Conservation (phyloP, 2,888 invertebrate species). For the Venusia cambrica region DNA sequence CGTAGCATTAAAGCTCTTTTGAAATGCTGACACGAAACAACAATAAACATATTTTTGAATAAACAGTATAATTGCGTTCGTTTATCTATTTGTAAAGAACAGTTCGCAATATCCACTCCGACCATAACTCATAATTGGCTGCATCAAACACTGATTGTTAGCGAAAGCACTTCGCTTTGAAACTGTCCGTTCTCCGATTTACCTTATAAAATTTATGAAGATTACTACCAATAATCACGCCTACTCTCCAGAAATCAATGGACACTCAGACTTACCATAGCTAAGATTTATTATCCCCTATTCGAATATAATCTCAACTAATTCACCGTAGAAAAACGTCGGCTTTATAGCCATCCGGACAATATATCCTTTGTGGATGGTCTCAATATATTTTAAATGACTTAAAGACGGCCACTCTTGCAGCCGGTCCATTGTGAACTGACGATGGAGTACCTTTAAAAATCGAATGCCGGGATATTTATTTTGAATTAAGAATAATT, state of each 20-base stretch:
- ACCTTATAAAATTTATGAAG: conserved; percentile 70
- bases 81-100: conserved; percentile 16
- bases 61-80: conserved; percentile 16
- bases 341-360: conserved; percentile 66
- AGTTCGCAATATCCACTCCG: conserved; percentile 6
- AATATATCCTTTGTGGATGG: conserved; percentile 65
- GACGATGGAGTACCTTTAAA: conserved; percentile 56
- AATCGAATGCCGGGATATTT: conserved; percentile 19
- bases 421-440: conserved; percentile 66
- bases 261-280: conserved; percentile 47
- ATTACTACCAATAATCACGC: conserved; percentile 67
- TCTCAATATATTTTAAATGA: conserved; percentile 79
- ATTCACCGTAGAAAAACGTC: conserved; percentile 75
- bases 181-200: conserved; percentile 45
- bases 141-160: conserved; percentile 44
- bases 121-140: conserved; percentile 22
- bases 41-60: conserved; percentile 5
- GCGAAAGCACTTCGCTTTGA: conserved; percentile 46
- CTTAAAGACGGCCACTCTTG: conserved; percentile 59
- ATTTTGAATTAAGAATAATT: conserved; percentile 73
- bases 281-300: conserved; percentile 74
- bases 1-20: too few relatives aligned
- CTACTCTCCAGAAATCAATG: conserved; percentile 63
- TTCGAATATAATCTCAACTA: conserved; percentile 74
- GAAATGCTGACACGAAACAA: conserved; percentile 4